Percentiles rank a stretch among this genome's conserved stretches.
These are phyloP conservation scores for Drosophila chauvacae DNA, from an alignment of 1,140 invertebrate species.

Conservation along the genomic window DNA sequence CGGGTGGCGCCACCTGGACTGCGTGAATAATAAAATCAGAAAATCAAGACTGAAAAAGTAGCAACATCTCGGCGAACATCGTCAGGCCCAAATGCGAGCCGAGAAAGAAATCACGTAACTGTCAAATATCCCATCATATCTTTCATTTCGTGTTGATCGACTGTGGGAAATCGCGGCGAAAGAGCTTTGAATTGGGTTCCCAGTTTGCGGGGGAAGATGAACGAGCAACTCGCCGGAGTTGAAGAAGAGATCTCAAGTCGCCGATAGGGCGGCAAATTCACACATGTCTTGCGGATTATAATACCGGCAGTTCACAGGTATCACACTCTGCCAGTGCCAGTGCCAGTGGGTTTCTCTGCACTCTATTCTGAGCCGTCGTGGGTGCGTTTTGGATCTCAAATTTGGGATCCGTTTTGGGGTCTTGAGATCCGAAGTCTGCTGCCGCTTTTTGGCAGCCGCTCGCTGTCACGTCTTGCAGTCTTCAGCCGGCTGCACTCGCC, in stretches of 20 bases:
- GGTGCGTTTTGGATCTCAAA: slow-evolving; percentile 37
- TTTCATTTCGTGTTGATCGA: slow-evolving; percentile 78
- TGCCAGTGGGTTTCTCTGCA: slow-evolving; percentile 23
- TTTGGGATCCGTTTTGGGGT: slow-evolving; percentile 36
- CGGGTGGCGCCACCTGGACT: slow-evolving; percentile 56
- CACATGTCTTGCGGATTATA: slow-evolving; percentile 80
- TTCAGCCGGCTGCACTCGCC: slow-evolving; percentile 46
- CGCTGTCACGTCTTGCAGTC: slow-evolving; percentile 43
- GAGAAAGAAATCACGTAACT: slow-evolving; percentile 81
- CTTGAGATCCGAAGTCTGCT: slow-evolving; percentile 22
- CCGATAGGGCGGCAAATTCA: slow-evolving; percentile 73
- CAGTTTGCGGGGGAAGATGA: slow-evolving; percentile 30
- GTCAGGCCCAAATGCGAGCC: slow-evolving; percentile 28
- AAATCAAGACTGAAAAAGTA: slow-evolving; percentile 11
- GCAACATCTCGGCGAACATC: slow-evolving; percentile 28
- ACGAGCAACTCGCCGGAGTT: slow-evolving; percentile 20
- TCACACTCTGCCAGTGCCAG: slow-evolving; percentile 19
- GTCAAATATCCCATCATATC: slow-evolving; percentile 82
- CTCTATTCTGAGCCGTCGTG: slow-evolving; percentile 25
- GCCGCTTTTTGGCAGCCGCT: slow-evolving; percentile 50
- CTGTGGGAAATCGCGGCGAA: slow-evolving; percentile 69
- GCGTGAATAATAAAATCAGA: slow-evolving; percentile 25
- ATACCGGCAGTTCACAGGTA: slow-evolving; percentile 61
- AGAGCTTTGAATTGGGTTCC: slow-evolving; percentile 44
- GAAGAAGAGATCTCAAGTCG: slow-evolving; percentile 53